Percentiles rank a stretch among this genome's conserved stretches.
Evolutionary conservation across 2,888 invertebrate species (phyloP).

Genomic region (Nebria brevicollis): DNA sequence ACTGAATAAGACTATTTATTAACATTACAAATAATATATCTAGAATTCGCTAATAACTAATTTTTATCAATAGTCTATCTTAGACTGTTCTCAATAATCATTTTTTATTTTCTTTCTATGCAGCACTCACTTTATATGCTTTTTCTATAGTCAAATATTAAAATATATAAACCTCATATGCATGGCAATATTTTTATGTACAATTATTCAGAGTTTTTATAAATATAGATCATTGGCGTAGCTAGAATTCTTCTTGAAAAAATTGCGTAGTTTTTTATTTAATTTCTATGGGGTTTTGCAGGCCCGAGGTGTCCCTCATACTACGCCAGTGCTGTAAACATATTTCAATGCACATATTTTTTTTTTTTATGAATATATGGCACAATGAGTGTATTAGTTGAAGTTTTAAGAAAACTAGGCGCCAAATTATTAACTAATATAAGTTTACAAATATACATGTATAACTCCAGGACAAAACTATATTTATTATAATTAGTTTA

Average conservation of each 20-base stretch:
- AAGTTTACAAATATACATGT: too few species aligned
- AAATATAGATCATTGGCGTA: background rate
- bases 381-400: conserved; percentile 34
- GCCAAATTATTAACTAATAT: conserved; percentile 21
- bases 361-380: conserved; percentile 38
- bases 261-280: too few species aligned
- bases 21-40: conserved; percentile 2
- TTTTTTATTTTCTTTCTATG: background rate
- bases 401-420: conserved; percentile 18
- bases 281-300: background rate
- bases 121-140: background rate
- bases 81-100: background rate
- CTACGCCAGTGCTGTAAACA: background rate
- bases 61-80: background rate
- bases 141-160: conserved; percentile 28
- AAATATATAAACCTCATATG: conserved; percentile 28
- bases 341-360: conserved; percentile 22
- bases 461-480: conserved; percentile 1
- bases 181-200: conserved; percentile 20
- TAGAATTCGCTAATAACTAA: background rate
- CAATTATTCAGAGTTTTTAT: background rate
- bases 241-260: background rate
- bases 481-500: conserved; percentile 4
- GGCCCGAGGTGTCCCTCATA: background rate
- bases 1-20: conserved; percentile 11